Conservation (phyloP, 2,888 invertebrate species). For the Clivina fossor region DNA sequence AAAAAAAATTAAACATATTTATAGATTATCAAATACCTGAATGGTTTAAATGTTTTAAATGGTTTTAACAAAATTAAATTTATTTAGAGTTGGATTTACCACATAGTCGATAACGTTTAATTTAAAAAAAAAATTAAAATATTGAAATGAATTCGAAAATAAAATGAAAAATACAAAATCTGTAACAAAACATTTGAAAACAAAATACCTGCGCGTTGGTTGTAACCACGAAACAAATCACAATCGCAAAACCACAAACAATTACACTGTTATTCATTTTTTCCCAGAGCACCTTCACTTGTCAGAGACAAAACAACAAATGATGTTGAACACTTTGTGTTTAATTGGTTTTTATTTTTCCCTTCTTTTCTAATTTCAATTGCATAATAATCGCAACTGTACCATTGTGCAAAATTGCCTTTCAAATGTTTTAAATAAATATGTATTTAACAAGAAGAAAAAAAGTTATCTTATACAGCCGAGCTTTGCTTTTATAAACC, state of each 20-base stretch:
- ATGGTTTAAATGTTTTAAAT: too few relatives aligned
- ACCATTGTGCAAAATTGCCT: slow-evolving; percentile 27
- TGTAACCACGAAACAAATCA: slow-evolving; percentile 14
- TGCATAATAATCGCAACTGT: slow-evolving; percentile 26
- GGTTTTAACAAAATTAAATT: too few relatives aligned
- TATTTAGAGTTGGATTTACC: too few relatives aligned
- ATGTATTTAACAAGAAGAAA: too few relatives aligned
- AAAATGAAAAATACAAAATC: neutral
- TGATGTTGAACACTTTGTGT: slow-evolving; percentile 6
- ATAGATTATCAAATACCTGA: too few relatives aligned
- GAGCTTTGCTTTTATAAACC: too few relatives aligned
- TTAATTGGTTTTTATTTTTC: slow-evolving; percentile 31
- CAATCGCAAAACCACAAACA: slow-evolving; percentile 6
- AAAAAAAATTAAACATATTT: too few relatives aligned
- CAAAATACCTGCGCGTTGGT: slow-evolving; percentile 9
- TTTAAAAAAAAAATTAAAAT: too few relatives aligned
- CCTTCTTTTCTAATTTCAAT: slow-evolving; percentile 26
- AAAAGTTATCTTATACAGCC: too few relatives aligned
- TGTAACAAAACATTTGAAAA: neutral
- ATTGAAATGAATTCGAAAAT: neutral
- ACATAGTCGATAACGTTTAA: too few relatives aligned
- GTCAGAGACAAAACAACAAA: slow-evolving; percentile 17
- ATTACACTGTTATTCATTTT: slow-evolving; percentile 11
- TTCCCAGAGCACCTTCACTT: slow-evolving; percentile 15
- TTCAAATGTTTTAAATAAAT: slow-evolving; percentile 22